These are phyloP conservation scores for Todiramphus saurophagus DNA, from an alignment of 2,113 vertebrate genomes.

Conservation along the genomic window DNA sequence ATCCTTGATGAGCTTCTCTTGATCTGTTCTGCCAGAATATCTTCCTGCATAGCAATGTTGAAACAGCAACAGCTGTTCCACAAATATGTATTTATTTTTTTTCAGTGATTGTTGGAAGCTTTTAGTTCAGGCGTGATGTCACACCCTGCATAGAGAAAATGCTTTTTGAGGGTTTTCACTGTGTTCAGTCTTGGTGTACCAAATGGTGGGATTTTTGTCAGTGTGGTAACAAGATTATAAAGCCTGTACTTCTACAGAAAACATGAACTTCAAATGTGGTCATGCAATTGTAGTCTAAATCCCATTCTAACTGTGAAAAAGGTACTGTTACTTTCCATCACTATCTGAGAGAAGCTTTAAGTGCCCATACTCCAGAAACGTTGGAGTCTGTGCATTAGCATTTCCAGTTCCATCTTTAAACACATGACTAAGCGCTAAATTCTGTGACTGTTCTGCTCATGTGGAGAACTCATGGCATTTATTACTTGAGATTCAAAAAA, in stretches of 20 bases:
- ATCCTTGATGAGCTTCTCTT: conserved; percentile 10
- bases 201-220: background rate
- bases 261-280: background rate
- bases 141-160: background rate
- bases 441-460: background rate
- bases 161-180: background rate
- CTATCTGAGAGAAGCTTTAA: background rate
- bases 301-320: background rate
- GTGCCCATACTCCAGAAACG: background rate
- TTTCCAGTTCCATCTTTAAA: background rate
- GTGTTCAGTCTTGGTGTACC: background rate
- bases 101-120: background rate
- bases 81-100: background rate
- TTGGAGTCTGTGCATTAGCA: background rate
- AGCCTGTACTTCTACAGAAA: background rate
- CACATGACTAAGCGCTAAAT: background rate
- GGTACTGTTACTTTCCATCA: background rate
- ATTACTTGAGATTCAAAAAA: background rate
- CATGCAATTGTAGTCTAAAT: background rate
- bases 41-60: background rate
- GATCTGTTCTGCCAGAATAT: background rate
- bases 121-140: conserved; percentile 7
- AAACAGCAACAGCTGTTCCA: conserved; percentile 1
- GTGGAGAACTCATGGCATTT: background rate
- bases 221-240: background rate